Percentiles rank a stretch among this genome's conserved stretches.
phyloP scores from a whole-genome alignment of 2,888 invertebrate species.

The Petrolisthes manimaculis region DNA sequence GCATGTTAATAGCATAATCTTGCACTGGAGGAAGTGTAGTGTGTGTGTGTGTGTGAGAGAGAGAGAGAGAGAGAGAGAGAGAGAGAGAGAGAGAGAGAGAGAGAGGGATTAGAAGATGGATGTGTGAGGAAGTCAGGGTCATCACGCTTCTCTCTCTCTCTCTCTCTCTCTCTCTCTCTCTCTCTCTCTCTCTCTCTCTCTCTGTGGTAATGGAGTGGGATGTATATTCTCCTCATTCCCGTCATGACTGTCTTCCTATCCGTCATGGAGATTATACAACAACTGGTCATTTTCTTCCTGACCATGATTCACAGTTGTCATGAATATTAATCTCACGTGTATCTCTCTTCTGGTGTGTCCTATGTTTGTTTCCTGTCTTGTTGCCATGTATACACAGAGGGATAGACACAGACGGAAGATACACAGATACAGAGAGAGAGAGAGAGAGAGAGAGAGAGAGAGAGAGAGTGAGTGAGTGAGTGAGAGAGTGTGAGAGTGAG shows the following conservation, averaged over 20 bases:
- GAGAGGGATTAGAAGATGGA: background rate
- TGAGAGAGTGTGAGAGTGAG: background rate
- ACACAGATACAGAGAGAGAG: background rate
- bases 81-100: background rate
- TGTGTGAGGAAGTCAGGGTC: background rate
- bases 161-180: slow-evolving; percentile 7
- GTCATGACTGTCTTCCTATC: too few relatives aligned
- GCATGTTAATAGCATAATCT: too few relatives aligned
- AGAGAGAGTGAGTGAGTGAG: slow-evolving; percentile 3
- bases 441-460: slow-evolving; percentile 2
- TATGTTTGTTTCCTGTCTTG: background rate
- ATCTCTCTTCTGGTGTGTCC: too few relatives aligned
- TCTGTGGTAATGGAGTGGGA: background rate
- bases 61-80: background rate
- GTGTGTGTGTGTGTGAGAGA: background rate
- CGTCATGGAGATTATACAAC: too few relatives aligned
- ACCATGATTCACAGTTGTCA: too few relatives aligned
- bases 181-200: slow-evolving; percentile 7
- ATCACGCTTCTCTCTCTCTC: background rate
- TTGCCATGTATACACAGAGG: background rate
- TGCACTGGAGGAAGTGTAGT: too few relatives aligned
- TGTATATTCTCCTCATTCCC: background rate
- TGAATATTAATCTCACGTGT: too few relatives aligned
- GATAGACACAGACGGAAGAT: background rate
- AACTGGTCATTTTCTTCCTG: too few relatives aligned